These are phyloP conservation scores for Glyptemys insculpta DNA, from an alignment of 2,797 vertebrate species.

Conservation along the genomic window DNA sequence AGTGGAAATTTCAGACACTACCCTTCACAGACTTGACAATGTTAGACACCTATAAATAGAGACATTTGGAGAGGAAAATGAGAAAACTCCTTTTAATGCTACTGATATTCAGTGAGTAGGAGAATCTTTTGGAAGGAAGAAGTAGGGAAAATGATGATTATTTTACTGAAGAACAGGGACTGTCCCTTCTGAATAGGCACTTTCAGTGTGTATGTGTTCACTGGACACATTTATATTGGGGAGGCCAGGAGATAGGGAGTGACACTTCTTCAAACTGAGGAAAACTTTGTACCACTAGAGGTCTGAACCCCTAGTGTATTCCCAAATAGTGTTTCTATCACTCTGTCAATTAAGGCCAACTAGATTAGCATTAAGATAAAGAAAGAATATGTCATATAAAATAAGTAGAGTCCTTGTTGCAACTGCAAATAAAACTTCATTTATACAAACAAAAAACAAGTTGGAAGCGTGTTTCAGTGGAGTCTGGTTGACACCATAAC, in stretches of 20 bases:
- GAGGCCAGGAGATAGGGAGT: background rate
- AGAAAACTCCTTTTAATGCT: background rate
- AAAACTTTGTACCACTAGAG: background rate
- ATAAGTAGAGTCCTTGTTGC: background rate
- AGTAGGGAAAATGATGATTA: background rate
- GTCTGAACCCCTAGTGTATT: background rate
- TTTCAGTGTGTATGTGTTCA: background rate
- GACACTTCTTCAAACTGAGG: background rate
- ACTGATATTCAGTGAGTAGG: background rate
- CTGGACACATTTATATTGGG: background rate
- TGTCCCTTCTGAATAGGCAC: background rate
- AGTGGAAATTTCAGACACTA: background rate
- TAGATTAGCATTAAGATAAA: background rate
- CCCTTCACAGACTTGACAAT: background rate
- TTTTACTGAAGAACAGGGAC: constrained; percentile 3
- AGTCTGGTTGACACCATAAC: background rate
- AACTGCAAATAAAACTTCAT: background rate
- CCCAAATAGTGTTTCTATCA: background rate
- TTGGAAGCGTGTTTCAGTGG: background rate
- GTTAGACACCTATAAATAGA: background rate
- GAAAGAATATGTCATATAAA: background rate
- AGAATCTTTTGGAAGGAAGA: background rate
- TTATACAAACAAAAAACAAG: background rate
- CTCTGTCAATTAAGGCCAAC: background rate
- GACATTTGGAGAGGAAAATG: background rate